phyloP scores from a whole-genome alignment of 64 coral and sea anemone genomes.

The Dendronephthya gigantea region DNA sequence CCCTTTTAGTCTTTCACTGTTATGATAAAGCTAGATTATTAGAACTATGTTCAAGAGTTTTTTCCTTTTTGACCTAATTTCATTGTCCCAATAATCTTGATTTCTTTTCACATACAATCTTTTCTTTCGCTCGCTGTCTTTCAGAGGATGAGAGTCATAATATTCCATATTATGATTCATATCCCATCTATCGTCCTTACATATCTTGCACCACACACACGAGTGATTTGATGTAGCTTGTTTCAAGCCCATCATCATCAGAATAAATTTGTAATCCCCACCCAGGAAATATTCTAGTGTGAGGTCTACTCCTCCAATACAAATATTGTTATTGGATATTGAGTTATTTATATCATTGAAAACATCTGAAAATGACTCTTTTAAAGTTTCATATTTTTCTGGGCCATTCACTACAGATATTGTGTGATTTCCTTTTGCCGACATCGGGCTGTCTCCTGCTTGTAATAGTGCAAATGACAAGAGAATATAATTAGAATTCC shows the following conservation, averaged over 20 bases:
- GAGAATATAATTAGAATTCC: conserved; percentile 7
- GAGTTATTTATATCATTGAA: neutral
- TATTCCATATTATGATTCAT: neutral
- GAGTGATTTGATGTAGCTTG: conserved; percentile 23
- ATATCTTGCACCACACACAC: conserved; percentile 21
- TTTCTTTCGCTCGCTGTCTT: neutral
- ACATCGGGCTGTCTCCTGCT: neutral
- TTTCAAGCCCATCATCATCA: conserved; percentile 16
- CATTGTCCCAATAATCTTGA: too few relatives aligned
- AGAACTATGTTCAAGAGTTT: too few relatives aligned
- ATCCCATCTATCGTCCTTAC: conserved; percentile 18
- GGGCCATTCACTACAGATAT: neutral
- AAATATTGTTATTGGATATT: neutral
- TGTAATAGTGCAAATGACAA: neutral
- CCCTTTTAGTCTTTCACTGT: too few relatives aligned
- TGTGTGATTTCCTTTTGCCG: conserved; percentile 11
- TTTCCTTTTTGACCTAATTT: too few relatives aligned
- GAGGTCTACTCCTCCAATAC: neutral
- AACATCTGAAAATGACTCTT: neutral
- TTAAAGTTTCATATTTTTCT: neutral
- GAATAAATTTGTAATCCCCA: conserved; percentile 31
- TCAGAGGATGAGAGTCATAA: neutral
- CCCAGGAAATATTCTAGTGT: conserved; percentile 27
- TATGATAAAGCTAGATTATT: too few relatives aligned
- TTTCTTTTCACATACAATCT: too few relatives aligned